Base-by-base conservation (phyloP, 1,140 invertebrate genomes). In the Lethrus apterus region DNA sequence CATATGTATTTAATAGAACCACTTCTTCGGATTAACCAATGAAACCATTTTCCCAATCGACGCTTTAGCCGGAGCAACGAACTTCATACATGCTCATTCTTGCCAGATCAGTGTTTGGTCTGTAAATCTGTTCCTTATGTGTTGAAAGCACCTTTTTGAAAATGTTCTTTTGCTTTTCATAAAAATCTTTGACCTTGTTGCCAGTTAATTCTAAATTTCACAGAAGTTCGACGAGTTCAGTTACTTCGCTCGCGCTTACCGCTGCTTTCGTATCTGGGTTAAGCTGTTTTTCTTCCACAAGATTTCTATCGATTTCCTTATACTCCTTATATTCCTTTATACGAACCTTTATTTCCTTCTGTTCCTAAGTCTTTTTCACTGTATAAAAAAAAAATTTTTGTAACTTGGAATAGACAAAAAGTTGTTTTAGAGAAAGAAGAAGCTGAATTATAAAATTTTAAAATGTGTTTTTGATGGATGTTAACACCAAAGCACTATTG, bases 281-380 rank as follows among this genome's bases (percentile, higher is more conserved):
- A 10, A 40, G 7, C n/a, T 26, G 24, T n/a, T 26, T 26, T n/a
- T 26, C 24, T n/a, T 26, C 34, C 20, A 20, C 29, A 17, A 26
- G 3, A 4, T 17, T 33, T 4, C 33, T 31, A n/a, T 48, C 40
- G 23, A 50, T 11, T 8, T 23, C 15, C 15, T 34, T 50, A 13
- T 50, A 13, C 19, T 45, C 32, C 17, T 44, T 26, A 29, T 50
- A 41, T 11, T 35, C 24, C 11, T 18, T 44, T 26, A 44, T 50
- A 8, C 44, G 29, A 7, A 13, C 33, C 32, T 45, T n/a, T n/a
- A 45, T 46, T 38, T 3, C 30, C 41, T 19, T 42, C 8, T n/a
- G 11, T 19, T 26, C 44, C 47, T 9, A 50, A 35, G 29, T 21
- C 43, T 11, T 49, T 51, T 20, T 55, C 53, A 3, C 53, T 55